Base-by-base conservation (phyloP, 64 coral and sea anemone species). In the Acropora yongei region DNA sequence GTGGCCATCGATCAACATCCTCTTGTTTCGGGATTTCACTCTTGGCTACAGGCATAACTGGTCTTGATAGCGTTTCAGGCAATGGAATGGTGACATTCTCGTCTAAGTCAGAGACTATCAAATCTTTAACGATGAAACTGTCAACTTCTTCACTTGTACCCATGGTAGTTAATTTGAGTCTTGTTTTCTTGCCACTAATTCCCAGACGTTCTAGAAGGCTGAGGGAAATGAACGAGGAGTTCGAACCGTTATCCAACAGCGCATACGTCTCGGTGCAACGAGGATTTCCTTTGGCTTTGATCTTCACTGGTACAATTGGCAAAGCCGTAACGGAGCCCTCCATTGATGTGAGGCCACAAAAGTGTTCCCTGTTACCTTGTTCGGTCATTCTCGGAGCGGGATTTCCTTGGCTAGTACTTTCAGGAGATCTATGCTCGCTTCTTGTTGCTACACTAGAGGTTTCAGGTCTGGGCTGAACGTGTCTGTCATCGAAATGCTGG, bases 121-220 rank as follows among this genome's bases (percentile, higher is more conserved):
- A 55, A 55, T 55, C 51, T 55, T 55, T 55, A 7, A 55, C 51
- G 51, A 55, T 55, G 51, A 55, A 10, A 10, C 51, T 55, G 51
- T 10, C 51, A 5, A 68, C 1, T 55, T 55, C 51, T 55, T 55
- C 51, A 55, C 6, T 55, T 55, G 6, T 55, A 0, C 51, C 80
- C 41, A 66, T 83, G 9, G 80, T 83, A 83, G 80, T 50, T 5
- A 83, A 41, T 16, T 55, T 55, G 9, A 83, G 53, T 41, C 63
- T 83, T 11, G 80, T 41, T 51, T 83, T 83, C 49, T 57, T 83
- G 53, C 47, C 80, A 14, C 10, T 66, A 18, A 51, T 60, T 11
- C 18, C 12, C 4, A 83, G 80, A 16, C 8, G 80, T 0, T 51
- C 14, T 83, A 58, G 13, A 12, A 55, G 80, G 20, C 13, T 83